Base-by-base conservation (phyloP, 2,797 vertebrate species). In the Iguana delicatissima region DNA sequence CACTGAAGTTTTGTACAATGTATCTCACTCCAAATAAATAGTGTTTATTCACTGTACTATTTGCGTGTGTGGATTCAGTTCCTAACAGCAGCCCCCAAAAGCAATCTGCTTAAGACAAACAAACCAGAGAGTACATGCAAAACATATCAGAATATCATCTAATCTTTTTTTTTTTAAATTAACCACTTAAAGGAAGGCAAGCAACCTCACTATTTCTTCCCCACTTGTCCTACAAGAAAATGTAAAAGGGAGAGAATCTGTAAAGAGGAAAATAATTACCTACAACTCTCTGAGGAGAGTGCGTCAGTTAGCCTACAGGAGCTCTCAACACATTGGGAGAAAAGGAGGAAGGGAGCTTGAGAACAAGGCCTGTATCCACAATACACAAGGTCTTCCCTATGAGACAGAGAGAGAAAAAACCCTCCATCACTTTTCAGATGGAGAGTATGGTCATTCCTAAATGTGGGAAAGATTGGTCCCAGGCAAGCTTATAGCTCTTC, bases 281-380 rank as follows among this genome's bases (percentile, higher is more conserved):
- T 95, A 95, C 95, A 96, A 95, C 95, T 96, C 94, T 93, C 92
- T 93, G 93, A 96, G 93, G 92, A 94, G 92, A 94, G 94, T 2
- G 91, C 1, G 35, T 94, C 92, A 94, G 96, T 96, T 96, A 95
- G 88, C 91, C 93, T 95, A 92, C 94, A 90, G 91, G 84, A 91
- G 91, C 92, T 96, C 95, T 94, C 92, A 64, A 93, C 93, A 94
- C 90, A 77, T 81, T 88, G 67, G 55, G 85, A 93, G 59, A 84
- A 13, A 12, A 64, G 35, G 22, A n/a, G 22, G 0, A 24, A 0
- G n/a, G 52, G 20, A 81, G 50, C 57, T n/a, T 59, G 76, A 50
- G 67, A 89, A 20, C 6, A 52, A 1, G 0, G 80, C 80, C 90
- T 90, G 86, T 85, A 93, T 93, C 91, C 86, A 89, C 90, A 84